Evolutionary conservation across 1,140 invertebrate species (phyloP).

Genomic region (Hestina assimilis): DNA sequence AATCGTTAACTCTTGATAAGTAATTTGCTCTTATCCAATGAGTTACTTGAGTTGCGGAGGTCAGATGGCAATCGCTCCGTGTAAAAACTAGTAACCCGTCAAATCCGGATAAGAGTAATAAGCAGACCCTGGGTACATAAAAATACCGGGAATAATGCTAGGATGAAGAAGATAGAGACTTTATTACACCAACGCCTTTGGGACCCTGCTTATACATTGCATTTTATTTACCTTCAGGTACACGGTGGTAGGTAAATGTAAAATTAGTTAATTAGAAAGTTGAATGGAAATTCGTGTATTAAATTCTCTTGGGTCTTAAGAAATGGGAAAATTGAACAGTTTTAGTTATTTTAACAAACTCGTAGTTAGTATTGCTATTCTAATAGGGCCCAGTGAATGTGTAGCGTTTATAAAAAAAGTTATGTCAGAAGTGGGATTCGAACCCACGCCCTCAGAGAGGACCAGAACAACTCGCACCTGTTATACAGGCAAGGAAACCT

Average conservation of each 20-base stretch:
- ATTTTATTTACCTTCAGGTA: neutral
- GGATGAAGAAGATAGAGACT: no score
- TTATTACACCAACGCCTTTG: neutral
- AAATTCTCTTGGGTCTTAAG: neutral
- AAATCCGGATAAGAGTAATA: no score
- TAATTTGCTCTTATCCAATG: no score
- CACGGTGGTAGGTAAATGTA: neutral
- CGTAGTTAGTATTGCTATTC: no score
- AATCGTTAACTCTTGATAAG: no score
- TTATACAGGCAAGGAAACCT: slow-evolving; percentile 62
- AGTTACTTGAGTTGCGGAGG: no score
- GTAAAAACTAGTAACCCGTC: no score
- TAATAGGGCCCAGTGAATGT: neutral
- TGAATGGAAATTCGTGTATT: neutral
- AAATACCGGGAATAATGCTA: no score
- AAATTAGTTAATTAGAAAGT: slow-evolving; percentile 5
- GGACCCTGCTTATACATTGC: neutral
- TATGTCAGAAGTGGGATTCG: slow-evolving; percentile 93
- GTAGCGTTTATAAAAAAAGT: slow-evolving; percentile 66
- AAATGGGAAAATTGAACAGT: neutral
- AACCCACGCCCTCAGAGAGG: slow-evolving; percentile 92
- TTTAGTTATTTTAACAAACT: no score
- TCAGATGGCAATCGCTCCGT: no score
- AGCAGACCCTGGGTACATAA: no score
- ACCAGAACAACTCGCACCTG: slow-evolving; percentile 84